phyloP scores from a whole-genome alignment of 1,140 invertebrate genomes.

The Oryzaephilus surinamensis region DNA sequence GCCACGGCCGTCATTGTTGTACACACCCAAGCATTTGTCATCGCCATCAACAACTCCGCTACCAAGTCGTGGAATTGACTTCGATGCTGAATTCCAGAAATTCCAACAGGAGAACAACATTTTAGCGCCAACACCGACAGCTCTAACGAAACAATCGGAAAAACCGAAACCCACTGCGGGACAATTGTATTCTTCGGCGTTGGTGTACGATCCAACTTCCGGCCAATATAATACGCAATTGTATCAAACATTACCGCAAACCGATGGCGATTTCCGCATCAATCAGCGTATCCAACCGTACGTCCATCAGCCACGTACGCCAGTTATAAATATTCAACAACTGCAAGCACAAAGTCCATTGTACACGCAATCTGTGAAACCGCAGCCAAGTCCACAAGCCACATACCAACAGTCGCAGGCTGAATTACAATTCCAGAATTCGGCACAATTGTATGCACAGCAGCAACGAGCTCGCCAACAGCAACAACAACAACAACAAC shows the following conservation, averaged over 20 bases:
- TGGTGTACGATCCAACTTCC: slow-evolving; percentile 64
- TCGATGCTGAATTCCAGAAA: slow-evolving; percentile 62
- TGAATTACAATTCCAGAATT: slow-evolving; percentile 55
- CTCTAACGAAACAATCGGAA: slow-evolving; percentile 33
- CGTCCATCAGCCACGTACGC: slow-evolving; percentile 48
- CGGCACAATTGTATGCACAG: slow-evolving; percentile 60
- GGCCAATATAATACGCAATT: slow-evolving; percentile 71
- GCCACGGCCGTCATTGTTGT: slow-evolving; percentile 42
- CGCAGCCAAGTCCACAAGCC: slow-evolving; percentile 46
- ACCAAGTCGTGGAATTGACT: slow-evolving; percentile 44
- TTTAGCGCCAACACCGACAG: slow-evolving; percentile 37
- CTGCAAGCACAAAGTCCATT: slow-evolving; percentile 35
- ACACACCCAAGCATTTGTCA: slow-evolving; percentile 42
- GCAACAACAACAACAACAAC: slow-evolving; percentile 34
- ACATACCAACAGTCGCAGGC: slow-evolving; percentile 60
- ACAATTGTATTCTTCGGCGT: slow-evolving; percentile 59
- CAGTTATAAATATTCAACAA: slow-evolving; percentile 32
- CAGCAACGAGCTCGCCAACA: slow-evolving; percentile 48
- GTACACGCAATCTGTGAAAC: slow-evolving; percentile 31
- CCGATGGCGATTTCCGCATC: slow-evolving; percentile 55
- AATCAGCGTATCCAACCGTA: slow-evolving; percentile 64
- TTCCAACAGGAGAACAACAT: slow-evolving; percentile 64
- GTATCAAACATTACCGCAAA: slow-evolving; percentile 64
- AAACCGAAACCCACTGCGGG: slow-evolving; percentile 30
- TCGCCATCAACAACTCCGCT: slow-evolving; percentile 37